Conservation (phyloP, 2,797 vertebrate species). For the Brotula barbata region DNA sequence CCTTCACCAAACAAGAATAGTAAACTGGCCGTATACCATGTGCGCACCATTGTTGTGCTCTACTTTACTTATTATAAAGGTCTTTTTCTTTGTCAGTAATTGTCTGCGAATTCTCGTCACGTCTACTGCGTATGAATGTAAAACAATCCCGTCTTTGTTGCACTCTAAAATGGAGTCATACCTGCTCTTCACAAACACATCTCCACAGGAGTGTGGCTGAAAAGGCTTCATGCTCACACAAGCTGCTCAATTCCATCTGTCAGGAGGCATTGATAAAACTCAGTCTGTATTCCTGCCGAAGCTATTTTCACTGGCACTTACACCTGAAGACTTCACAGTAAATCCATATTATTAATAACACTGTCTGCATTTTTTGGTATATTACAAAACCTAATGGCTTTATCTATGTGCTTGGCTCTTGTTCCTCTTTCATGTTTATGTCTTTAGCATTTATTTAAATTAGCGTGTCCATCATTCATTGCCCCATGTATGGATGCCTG, state of each 20-base stretch:
- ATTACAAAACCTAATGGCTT: slow-evolving; percentile 25
- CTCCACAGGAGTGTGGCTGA: slow-evolving; percentile 67
- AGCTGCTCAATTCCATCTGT: slow-evolving; percentile 77
- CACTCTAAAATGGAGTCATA: slow-evolving; percentile 65
- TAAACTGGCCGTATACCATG: slow-evolving; percentile 1
- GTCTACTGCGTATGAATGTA: slow-evolving; percentile 11
- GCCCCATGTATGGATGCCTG: slow-evolving; percentile 39
- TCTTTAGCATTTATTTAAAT: slow-evolving; percentile 22
- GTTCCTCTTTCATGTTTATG: slow-evolving; percentile 29
- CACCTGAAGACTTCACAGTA: slow-evolving; percentile 25
- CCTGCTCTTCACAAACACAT: slow-evolving; percentile 67
- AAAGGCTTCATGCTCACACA: slow-evolving; percentile 70
- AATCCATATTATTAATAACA: slow-evolving; percentile 39
- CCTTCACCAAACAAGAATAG: slow-evolving; percentile 11
- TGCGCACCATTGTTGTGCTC: slow-evolving; percentile 1
- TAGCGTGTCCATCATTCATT: slow-evolving; percentile 34
- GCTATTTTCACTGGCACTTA: slow-evolving; percentile 42
- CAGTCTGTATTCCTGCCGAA: slow-evolving; percentile 52
- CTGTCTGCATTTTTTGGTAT: slow-evolving; percentile 22
- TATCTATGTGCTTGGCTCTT: slow-evolving; percentile 29
- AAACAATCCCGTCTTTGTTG: slow-evolving; percentile 40
- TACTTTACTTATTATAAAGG: slow-evolving; percentile 27
- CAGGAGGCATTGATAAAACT: slow-evolving; percentile 61
- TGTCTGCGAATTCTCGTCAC: slow-evolving; percentile 23
- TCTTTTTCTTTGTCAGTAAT: slow-evolving; percentile 8